These are phyloP conservation scores for Eurystomus gularis DNA, from an alignment of 2,113 vertebrate genomes.

Conservation along the genomic window DNA sequence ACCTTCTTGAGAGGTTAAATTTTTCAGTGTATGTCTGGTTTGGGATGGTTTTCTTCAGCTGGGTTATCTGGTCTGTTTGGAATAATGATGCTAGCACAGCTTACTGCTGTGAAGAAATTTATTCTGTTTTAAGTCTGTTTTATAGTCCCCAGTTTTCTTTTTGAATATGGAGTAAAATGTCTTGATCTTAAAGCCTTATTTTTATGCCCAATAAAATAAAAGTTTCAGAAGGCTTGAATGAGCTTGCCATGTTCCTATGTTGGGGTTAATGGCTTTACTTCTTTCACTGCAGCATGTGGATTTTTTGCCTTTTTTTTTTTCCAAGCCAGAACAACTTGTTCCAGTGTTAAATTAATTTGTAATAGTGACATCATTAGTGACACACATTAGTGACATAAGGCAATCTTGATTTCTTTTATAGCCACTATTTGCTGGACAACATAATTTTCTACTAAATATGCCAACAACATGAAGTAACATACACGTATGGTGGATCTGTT, in stretches of 20 bases:
- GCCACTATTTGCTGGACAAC: neutral
- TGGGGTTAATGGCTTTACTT: neutral
- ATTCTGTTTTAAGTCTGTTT: neutral
- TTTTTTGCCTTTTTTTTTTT: neutral
- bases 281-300: neutral
- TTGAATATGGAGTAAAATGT: neutral
- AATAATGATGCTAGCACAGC: neutral
- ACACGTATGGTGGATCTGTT: neutral
- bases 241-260: neutral
- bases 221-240: neutral
- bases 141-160: neutral
- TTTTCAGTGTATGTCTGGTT: neutral
- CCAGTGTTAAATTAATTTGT: neutral
- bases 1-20: neutral
- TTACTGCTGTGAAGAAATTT: neutral
- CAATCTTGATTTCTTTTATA: neutral
- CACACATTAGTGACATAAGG: neutral
- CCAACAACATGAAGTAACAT: neutral
- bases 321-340: neutral
- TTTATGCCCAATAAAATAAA: neutral
- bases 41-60: neutral
- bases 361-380: neutral
- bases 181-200: neutral
- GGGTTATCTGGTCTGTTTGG: neutral
- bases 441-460: neutral